phyloP scores from a whole-genome alignment of 2,797 vertebrate genomes.

The Pogoniulus pusillus region DNA sequence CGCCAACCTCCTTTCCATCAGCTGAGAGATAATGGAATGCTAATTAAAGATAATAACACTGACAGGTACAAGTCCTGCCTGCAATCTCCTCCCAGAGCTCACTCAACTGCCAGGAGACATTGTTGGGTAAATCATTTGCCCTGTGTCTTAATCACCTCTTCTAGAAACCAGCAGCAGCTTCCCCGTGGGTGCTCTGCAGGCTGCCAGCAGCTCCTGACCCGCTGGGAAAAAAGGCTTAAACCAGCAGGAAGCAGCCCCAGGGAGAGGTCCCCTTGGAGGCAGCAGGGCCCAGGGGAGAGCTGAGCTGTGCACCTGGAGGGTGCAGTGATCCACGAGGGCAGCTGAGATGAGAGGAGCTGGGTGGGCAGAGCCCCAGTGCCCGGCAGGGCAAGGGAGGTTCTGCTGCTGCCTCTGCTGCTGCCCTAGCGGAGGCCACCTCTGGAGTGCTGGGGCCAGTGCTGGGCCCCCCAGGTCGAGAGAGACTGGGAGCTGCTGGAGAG shows the following conservation, averaged over 20 bases:
- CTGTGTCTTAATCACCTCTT: not conserved
- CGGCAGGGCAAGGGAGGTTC: too few species aligned
- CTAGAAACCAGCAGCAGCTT: not conserved
- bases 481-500: too few species aligned
- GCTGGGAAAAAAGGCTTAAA: not conserved
- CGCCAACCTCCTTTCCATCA: not conserved
- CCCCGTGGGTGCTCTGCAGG: not conserved
- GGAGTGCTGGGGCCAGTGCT: too few species aligned
- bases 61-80: slow-evolving; percentile 23
- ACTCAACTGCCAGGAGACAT: not conserved
- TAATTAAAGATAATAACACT: slow-evolving; percentile 29
- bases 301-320: not conserved
- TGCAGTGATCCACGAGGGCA: not conserved
- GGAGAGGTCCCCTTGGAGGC: not conserved
- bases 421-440: too few species aligned
- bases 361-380: not conserved
- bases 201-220: not conserved
- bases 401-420: too few species aligned
- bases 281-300: not conserved
- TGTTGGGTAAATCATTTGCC: not conserved
- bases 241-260: too few species aligned
- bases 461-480: too few species aligned
- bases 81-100: slow-evolving; percentile 31
- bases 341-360: not conserved
- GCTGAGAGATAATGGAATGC: not conserved